These are phyloP conservation scores for Perca schrenkii DNA, from an alignment of 2,113 vertebrate genomes.

Conservation along the genomic window DNA sequence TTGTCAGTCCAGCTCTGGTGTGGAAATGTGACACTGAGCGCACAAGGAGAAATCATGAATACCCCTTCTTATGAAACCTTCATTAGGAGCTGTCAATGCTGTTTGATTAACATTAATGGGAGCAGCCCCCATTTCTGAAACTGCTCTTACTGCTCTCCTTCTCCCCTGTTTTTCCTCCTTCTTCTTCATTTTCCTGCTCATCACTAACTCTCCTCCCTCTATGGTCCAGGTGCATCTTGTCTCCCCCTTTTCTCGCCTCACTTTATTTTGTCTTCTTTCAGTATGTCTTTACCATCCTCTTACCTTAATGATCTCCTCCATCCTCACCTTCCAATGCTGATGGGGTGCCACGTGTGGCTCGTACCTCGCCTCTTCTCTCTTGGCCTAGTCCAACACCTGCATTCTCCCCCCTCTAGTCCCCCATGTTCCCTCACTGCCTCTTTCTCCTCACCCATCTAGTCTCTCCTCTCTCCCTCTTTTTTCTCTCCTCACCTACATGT, in stretches of 20 bases:
- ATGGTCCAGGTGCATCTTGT: not conserved
- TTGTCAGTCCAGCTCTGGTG: slow-evolving; percentile 4
- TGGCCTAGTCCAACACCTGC: slow-evolving; percentile 30
- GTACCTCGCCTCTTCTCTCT: not conserved
- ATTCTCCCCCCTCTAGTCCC: slow-evolving; percentile 9
- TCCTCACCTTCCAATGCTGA: slow-evolving; percentile 17
- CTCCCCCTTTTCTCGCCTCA: not conserved
- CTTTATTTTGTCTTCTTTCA: slow-evolving; percentile 19
- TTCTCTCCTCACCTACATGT: slow-evolving; percentile 37
- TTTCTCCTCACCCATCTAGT: slow-evolving; percentile 5
- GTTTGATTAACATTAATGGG: slow-evolving; percentile 76
- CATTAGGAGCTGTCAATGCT: slow-evolving; percentile 69
- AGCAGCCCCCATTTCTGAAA: slow-evolving; percentile 44
- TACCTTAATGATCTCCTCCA: slow-evolving; percentile 35
- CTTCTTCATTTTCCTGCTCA: not conserved
- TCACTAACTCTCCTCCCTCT: not conserved
- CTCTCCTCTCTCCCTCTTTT: slow-evolving; percentile 13
- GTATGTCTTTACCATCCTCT: slow-evolving; percentile 19
- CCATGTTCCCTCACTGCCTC: not conserved
- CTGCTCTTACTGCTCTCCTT: not conserved
- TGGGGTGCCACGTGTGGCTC: slow-evolving; percentile 20
- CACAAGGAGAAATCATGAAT: slow-evolving; percentile 58
- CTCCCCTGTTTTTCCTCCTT: slow-evolving; percentile 2
- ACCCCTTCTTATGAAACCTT: slow-evolving; percentile 69
- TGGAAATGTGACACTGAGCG: slow-evolving; percentile 31